phyloP scores from a whole-genome alignment of 1,140 invertebrate species.

The Drosophila azteca region DNA sequence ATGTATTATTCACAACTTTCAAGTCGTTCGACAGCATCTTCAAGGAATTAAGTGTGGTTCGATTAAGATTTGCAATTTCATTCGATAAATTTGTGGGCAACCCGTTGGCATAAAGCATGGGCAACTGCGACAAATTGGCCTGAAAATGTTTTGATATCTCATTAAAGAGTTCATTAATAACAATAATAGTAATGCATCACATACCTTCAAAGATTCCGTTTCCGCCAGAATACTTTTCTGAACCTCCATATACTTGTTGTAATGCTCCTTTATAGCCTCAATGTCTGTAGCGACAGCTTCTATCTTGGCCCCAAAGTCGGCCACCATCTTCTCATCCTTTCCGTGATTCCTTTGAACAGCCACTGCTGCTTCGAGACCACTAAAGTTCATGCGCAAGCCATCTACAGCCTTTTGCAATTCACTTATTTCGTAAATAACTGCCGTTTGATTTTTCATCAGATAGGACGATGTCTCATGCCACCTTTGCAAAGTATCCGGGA shows the following conservation, averaged over 20 bases:
- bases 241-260: slow-evolving; percentile 58
- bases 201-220: slow-evolving; percentile 59
- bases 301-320: slow-evolving; percentile 80
- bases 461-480: slow-evolving; percentile 86
- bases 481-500: slow-evolving; percentile 86
- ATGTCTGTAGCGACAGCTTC: slow-evolving; percentile 73
- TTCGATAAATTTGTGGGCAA: slow-evolving; percentile 58
- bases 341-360: slow-evolving; percentile 67
- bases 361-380: slow-evolving; percentile 48
- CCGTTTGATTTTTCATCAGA: slow-evolving; percentile 86
- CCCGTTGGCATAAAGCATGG: slow-evolving; percentile 36
- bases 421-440: slow-evolving; percentile 55
- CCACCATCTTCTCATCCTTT: slow-evolving; percentile 77
- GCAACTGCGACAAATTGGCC: slow-evolving; percentile 59
- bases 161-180: neutral
- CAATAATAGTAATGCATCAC: neutral
- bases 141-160: slow-evolving; percentile 2
- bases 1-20: slow-evolving; percentile 64
- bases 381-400: slow-evolving; percentile 60
- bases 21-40: slow-evolving; percentile 54
- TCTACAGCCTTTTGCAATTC: slow-evolving; percentile 65
- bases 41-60: slow-evolving; percentile 46
- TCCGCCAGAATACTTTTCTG: slow-evolving; percentile 63
- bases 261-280: slow-evolving; percentile 75
- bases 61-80: slow-evolving; percentile 50